phyloP scores from a whole-genome alignment of 2,888 invertebrate genomes.

The Pseudococcus longispinus region DNA sequence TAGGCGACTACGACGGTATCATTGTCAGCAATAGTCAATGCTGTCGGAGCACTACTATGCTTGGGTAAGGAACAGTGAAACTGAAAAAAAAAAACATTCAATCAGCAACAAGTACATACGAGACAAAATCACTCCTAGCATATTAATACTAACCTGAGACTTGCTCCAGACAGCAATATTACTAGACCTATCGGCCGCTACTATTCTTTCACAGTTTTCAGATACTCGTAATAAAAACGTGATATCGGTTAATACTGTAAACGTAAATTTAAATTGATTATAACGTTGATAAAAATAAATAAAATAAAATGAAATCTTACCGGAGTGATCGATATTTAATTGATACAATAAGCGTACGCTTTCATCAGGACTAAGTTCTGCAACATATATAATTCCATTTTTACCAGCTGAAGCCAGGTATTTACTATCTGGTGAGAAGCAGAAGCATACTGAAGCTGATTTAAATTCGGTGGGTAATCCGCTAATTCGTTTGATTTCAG shows the following conservation, averaged over 20 bases:
- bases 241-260: constrained; percentile 67
- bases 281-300: background rate
- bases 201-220: constrained; percentile 69
- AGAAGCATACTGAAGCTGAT: constrained; percentile 40
- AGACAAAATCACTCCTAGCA: background rate
- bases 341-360: constrained; percentile 10
- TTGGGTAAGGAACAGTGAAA: constrained; percentile 72
- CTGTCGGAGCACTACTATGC: constrained; percentile 74
- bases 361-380: constrained; percentile 32
- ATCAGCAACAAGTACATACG: background rate
- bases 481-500: constrained; percentile 39
- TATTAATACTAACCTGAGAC: constrained; percentile 61
- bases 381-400: constrained; percentile 53
- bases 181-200: constrained; percentile 72
- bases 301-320: background rate
- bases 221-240: constrained; percentile 68
- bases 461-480: constrained; percentile 37
- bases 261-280: background rate
- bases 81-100: constrained; percentile 59
- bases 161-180: constrained; percentile 72
- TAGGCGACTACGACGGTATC: constrained; percentile 75
- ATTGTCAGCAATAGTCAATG: constrained; percentile 72
- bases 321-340: constrained; percentile 3
- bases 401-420: constrained; percentile 57
- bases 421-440: constrained; percentile 57